These are phyloP conservation scores for Addax nasomaculatus DNA, from an alignment of 2,113 vertebrate species.

Conservation along the genomic window DNA sequence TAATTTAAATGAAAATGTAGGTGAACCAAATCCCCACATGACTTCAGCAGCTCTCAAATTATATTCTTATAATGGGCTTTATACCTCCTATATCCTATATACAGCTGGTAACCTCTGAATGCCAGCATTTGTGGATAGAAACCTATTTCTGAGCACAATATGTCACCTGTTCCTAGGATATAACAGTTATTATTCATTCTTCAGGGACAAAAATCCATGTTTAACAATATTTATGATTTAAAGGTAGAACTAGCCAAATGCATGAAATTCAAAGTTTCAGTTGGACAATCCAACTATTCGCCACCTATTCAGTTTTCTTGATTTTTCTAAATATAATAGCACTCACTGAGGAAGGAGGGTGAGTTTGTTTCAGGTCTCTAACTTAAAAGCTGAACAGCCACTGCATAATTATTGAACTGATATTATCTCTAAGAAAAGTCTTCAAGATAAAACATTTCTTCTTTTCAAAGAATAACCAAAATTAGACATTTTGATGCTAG, in stretches of 20 bases:
- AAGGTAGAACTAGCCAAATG: neutral
- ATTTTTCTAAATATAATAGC: neutral
- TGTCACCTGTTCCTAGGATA: neutral
- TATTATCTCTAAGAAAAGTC: neutral
- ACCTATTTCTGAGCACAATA: neutral
- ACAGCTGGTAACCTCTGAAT: neutral
- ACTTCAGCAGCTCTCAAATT: slow-evolving; percentile 20
- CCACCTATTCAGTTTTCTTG: neutral
- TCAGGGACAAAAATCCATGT: neutral
- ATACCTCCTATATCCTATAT: neutral
- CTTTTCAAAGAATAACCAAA: neutral
- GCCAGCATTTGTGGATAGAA: neutral
- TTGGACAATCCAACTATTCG: neutral
- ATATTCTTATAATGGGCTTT: neutral
- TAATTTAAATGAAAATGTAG: slow-evolving; percentile 58
- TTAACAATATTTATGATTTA: slow-evolving; percentile 26
- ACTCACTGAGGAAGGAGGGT: neutral
- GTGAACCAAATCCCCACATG: neutral
- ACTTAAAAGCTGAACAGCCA: neutral
- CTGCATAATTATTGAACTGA: neutral
- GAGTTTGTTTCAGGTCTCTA: neutral
- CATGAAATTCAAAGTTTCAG: neutral
- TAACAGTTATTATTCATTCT: neutral
- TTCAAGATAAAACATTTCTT: neutral
- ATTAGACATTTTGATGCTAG: neutral